Evolutionary conservation across 2,797 vertebrate species (phyloP).

Genomic region (Pangasius djambal): DNA sequence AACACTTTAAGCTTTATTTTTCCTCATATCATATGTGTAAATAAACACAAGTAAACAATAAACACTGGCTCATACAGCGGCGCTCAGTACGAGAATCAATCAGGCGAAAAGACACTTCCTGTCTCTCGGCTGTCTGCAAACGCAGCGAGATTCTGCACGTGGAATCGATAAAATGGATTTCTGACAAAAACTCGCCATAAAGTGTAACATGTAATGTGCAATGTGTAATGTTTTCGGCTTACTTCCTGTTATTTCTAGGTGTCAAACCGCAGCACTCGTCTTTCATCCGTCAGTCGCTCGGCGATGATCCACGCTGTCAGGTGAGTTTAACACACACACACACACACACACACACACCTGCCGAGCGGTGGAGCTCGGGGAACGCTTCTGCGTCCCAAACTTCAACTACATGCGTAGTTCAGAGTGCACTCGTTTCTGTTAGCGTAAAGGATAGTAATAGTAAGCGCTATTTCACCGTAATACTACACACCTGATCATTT

Average conservation of each 20-base stretch:
- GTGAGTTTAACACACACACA: too few relatives aligned
- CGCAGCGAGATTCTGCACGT: not conserved
- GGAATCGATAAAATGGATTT: not conserved
- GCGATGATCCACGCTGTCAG: not conserved
- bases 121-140: not conserved
- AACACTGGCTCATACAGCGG: not conserved
- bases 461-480: too few relatives aligned
- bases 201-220: not conserved
- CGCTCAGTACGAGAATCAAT: not conserved
- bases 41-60: not conserved
- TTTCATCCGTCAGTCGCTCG: not conserved
- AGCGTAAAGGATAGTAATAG: too few relatives aligned
- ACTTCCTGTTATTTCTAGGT: not conserved
- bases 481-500: too few relatives aligned
- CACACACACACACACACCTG: too few relatives aligned
- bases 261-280: not conserved
- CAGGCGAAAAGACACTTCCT: not conserved
- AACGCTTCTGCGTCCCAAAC: too few relatives aligned
- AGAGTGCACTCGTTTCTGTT: too few relatives aligned
- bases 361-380: too few relatives aligned
- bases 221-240: not conserved
- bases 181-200: not conserved
- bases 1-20: not conserved
- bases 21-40: not conserved
- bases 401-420: too few relatives aligned